phyloP scores from a whole-genome alignment of 2,797 vertebrate genomes.

The Thripadectes ignobilis region DNA sequence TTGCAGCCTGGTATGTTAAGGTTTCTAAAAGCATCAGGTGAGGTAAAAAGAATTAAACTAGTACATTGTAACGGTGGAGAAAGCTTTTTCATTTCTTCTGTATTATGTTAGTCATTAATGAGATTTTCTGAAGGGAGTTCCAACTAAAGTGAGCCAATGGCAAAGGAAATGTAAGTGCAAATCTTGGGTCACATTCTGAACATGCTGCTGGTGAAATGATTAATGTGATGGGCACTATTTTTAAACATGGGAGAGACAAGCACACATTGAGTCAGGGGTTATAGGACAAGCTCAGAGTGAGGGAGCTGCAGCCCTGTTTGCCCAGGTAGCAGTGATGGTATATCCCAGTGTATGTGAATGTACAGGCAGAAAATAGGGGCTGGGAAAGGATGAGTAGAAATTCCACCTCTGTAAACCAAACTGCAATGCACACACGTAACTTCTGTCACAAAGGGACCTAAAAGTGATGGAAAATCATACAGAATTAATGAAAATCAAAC shows the following conservation, averaged over 20 bases:
- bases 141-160: neutral
- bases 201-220: neutral
- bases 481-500: slow-evolving; percentile 18
- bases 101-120: neutral
- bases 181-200: neutral
- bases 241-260: neutral
- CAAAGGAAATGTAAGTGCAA: neutral
- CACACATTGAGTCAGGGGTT: neutral
- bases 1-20: neutral
- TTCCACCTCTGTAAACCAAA: neutral
- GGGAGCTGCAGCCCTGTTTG: neutral
- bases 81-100: neutral
- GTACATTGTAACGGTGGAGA: neutral
- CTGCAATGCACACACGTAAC: neutral
- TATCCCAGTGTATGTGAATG: neutral
- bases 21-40: neutral
- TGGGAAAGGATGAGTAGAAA: neutral
- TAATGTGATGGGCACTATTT: neutral
- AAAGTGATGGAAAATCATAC: neutral
- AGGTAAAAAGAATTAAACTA: neutral
- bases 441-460: neutral
- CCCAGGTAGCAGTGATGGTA: neutral
- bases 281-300: neutral
- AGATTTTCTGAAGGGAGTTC: neutral
- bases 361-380: neutral